Evolutionary conservation across 2,888 invertebrate species (phyloP).

Genomic region (Endomychus coccineus): DNA sequence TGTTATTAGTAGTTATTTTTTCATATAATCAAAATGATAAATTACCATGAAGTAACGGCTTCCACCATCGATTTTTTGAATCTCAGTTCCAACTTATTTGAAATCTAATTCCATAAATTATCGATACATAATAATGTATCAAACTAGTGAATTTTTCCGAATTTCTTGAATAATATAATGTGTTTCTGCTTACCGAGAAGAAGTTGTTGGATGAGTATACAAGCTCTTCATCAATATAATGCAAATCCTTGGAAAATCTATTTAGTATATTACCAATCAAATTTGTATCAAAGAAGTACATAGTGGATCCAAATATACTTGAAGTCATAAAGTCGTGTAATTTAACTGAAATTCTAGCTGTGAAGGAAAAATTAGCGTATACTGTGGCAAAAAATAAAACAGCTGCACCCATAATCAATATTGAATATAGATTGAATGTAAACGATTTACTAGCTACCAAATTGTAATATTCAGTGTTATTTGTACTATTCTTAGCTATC

Average conservation of each 20-base stretch:
- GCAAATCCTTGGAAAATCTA: conserved; percentile 15
- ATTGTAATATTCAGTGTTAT: conserved; percentile 8
- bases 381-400: too few relatives aligned
- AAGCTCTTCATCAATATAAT: conserved; percentile 16
- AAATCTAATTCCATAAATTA: too few relatives aligned
- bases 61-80: too few relatives aligned
- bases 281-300: conserved; percentile 14
- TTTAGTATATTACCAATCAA: conserved; percentile 18
- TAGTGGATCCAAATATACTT: conserved; percentile 10
- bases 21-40: too few relatives aligned
- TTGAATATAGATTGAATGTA: conserved; percentile 11
- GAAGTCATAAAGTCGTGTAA: conserved; percentile 14
- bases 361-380: conserved; percentile 12
- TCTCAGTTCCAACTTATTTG: too few relatives aligned
- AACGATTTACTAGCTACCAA: conserved; percentile 4
- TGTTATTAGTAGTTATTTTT: too few relatives aligned
- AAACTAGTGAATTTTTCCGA: too few relatives aligned
- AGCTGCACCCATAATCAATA: conserved; percentile 11
- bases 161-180: conserved; percentile 2
- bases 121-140: too few relatives aligned
- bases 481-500: conserved; percentile 6
- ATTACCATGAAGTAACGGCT: too few relatives aligned
- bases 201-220: conserved; percentile 27
- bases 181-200: conserved; percentile 23
- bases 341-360: conserved; percentile 12